Evolutionary conservation across 1,140 invertebrate species (phyloP).

Genomic region (Mizuhopecten yessoensis): DNA sequence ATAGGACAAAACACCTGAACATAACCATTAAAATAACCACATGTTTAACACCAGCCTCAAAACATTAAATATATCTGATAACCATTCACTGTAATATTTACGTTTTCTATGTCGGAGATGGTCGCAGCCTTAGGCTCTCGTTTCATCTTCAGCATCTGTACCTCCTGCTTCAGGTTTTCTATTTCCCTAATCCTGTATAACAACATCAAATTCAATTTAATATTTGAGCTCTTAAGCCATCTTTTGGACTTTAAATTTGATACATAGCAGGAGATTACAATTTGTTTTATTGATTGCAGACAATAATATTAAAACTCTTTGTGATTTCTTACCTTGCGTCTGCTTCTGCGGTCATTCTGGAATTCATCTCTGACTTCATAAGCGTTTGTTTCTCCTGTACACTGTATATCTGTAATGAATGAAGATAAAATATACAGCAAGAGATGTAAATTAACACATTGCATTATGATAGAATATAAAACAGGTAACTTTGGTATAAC

Average conservation of each 20-base stretch:
- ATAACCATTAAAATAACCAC: neutral
- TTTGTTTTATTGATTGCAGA: no score
- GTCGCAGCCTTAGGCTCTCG: constrained; percentile 67
- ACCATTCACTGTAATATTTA: constrained; percentile 57
- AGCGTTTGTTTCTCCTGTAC: constrained; percentile 79
- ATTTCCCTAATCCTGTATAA: constrained; percentile 72
- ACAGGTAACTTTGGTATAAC: no score
- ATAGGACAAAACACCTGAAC: neutral
- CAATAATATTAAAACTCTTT: neutral
- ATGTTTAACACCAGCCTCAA: neutral
- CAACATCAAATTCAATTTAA: no score
- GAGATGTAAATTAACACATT: no score
- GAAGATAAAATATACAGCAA: no score
- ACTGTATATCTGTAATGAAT: constrained; percentile 76
- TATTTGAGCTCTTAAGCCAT: no score
- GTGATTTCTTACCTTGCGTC: constrained; percentile 74
- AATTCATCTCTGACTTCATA: constrained; percentile 77
- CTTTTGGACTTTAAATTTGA: no score
- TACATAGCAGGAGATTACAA: no score
- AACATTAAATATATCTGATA: neutral
- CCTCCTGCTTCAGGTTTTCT: constrained; percentile 73
- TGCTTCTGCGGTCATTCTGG: constrained; percentile 75
- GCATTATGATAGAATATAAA: no score
- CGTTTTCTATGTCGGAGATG: constrained; percentile 69
- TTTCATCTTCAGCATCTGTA: constrained; percentile 67